Evolutionary conservation across 2,797 vertebrate genomes (phyloP), one percentile per base, ranked within the genome.

Genomic region (Petrocephalus sullivani): DNA sequence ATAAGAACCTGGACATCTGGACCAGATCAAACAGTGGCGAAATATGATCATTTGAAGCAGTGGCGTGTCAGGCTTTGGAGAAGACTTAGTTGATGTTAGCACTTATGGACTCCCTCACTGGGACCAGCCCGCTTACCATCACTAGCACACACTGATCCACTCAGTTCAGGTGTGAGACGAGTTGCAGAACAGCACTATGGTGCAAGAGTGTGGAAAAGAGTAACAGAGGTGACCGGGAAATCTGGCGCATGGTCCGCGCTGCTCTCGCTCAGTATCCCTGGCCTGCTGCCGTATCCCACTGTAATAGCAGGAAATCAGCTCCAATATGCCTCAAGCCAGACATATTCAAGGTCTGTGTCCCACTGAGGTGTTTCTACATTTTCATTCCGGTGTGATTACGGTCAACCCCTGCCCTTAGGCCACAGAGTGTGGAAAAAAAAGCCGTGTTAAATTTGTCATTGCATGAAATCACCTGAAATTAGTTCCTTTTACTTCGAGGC

Each of bases 271-370:
- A 92, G 93, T 94, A 88, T 91, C 90, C 92, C n/a, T 88, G 88
- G 91, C 88, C 78, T 75, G 90, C 21, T 85, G 89, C 86, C 60
- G 85, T 88, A 90, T 88, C 14, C 28, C 88, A 60, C 90, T 91
- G 88, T 90, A 91, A 92, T 91, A 90, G 90, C 91, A 91, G 90
- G 71, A 91, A 91, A 92, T 92, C 91, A 92, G 91, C 91, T 92
- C 89, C 86, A 90, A 84, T 88, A 71, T 84, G 90, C 90, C 88
- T 90, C 87, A 91, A 89, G 87, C 86, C 54, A 85, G 78, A 90
- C 87, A 90, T 60, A 91, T 88, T 90, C 92, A 92, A 93, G 90
- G 49, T 89, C 37, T 78, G 41, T 88, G 90, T 88, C 92, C 92
- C 89, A 91, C 90, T 88, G 85, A 92, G 92, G 89, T 87, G 78